phyloP scores from a whole-genome alignment of 2,797 vertebrate species.

The Psittacula derbiana region DNA sequence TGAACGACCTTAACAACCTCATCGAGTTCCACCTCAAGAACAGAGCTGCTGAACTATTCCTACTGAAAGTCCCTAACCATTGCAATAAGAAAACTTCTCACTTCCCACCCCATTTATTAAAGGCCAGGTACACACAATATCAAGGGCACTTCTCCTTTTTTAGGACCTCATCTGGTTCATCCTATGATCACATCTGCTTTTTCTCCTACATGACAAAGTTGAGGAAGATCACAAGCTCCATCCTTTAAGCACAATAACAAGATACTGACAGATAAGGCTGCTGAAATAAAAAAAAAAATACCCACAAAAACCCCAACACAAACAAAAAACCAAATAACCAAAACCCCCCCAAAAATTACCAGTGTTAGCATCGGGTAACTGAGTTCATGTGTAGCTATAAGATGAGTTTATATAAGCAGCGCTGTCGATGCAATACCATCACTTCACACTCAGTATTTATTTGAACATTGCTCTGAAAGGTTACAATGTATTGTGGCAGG shows the following conservation, averaged over 20 bases:
- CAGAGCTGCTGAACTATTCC: not conserved
- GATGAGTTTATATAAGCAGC: not conserved
- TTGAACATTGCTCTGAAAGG: not conserved
- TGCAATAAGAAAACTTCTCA: not conserved
- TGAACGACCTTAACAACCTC: too few relatives aligned
- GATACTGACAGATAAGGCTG: not conserved
- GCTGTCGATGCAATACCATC: not conserved
- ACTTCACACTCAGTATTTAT: not conserved
- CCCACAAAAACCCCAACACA: too few relatives aligned
- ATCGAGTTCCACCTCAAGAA: not conserved
- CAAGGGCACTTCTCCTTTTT: not conserved
- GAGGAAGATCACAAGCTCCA: not conserved
- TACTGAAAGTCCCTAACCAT: not conserved
- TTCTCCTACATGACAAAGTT: not conserved
- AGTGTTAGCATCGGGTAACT: not conserved
- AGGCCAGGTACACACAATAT: not conserved
- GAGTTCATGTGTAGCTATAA: not conserved
- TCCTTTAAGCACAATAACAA: not conserved
- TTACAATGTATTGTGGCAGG: fast-evolving
- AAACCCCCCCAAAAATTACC: not conserved
- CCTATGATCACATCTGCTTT: not conserved
- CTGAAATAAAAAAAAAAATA: not conserved
- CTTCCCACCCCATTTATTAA: not conserved
- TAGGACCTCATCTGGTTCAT: not conserved
- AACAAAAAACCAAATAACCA: not conserved